These are phyloP conservation scores for Lycorma delicatula DNA, from an alignment of 1,140 invertebrate genomes.

Conservation along the genomic window DNA sequence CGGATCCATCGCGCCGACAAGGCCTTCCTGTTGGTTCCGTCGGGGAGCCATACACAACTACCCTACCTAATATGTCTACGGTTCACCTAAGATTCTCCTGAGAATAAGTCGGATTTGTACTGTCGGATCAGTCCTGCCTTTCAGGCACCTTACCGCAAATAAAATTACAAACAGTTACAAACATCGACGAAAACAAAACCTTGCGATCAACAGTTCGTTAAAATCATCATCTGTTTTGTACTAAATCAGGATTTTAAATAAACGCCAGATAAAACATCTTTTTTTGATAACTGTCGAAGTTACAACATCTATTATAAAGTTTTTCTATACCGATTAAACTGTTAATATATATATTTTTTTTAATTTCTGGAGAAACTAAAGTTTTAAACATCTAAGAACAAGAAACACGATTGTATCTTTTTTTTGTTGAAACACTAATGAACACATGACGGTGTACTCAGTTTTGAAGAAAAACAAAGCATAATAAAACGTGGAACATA, in stretches of 20 bases:
- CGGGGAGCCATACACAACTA: slow-evolving; percentile 16
- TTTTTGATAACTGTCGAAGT: no score
- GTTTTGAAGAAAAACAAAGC: slow-evolving; percentile 10
- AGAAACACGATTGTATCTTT: slow-evolving; percentile 6
- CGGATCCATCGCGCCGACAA: slow-evolving; percentile 6
- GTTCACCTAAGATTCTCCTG: not conserved
- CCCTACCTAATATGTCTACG: not conserved
- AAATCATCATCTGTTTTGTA: no score
- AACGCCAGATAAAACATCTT: not conserved
- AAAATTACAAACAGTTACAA: slow-evolving; percentile 14
- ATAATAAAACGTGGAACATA: slow-evolving; percentile 10
- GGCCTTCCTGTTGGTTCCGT: slow-evolving; percentile 10
- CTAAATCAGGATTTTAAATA: slow-evolving; percentile 17
- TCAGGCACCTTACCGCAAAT: slow-evolving; percentile 13
- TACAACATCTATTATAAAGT: no score
- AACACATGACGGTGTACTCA: slow-evolving; percentile 28
- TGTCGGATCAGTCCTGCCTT: slow-evolving; percentile 6
- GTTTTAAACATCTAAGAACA: slow-evolving; percentile 3
- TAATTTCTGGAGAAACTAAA: slow-evolving; percentile 5
- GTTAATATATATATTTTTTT: slow-evolving; percentile 1
- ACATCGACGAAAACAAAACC: no score
- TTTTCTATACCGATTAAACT: no score
- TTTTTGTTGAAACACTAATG: slow-evolving; percentile 11
- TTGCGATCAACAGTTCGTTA: no score
- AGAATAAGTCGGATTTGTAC: not conserved